A percentile compares a stretch with the other conserved stretches of the same genome.
phyloP scores from a whole-genome alignment of 2,797 vertebrate species.

The Muraenolepis orangiensis region DNA sequence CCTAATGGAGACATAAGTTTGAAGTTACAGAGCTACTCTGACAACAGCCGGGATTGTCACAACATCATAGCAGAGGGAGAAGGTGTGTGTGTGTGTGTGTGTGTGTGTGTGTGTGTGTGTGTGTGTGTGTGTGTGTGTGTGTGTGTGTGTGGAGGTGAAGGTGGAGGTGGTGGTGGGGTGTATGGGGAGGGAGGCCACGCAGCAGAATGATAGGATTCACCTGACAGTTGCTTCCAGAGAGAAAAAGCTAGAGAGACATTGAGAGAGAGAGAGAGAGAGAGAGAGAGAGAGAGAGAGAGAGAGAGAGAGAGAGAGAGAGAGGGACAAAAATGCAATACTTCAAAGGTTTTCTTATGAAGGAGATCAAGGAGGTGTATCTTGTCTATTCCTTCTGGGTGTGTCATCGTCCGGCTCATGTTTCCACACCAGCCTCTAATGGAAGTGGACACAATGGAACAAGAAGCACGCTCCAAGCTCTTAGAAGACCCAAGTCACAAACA shows the following conservation, averaged over 20 bases:
- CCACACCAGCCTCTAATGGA: background rate
- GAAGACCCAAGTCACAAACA: background rate
- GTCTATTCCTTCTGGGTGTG: constrained; percentile 25
- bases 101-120: background rate
- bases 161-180: constrained; percentile 9
- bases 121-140: background rate
- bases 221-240: too few species aligned
- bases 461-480: background rate
- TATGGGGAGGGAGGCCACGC: too few species aligned
- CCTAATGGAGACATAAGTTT: background rate
- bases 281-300: too few species aligned
- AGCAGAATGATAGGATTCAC: background rate
- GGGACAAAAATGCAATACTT: constrained; percentile 11
- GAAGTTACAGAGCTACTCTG: background rate
- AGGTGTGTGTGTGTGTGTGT: background rate
- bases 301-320: background rate
- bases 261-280: too few species aligned
- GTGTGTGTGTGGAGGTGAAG: background rate
- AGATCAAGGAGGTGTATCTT: constrained; percentile 35
- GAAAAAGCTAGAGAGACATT: too few species aligned
- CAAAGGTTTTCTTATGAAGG: constrained; percentile 39
- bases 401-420: background rate
- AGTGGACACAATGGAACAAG: background rate
- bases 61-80: background rate
- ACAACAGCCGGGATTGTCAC: background rate